These are phyloP conservation scores for Drosophila quadrilineata DNA, from an alignment of 1,140 invertebrate species.

Conservation along the genomic window DNA sequence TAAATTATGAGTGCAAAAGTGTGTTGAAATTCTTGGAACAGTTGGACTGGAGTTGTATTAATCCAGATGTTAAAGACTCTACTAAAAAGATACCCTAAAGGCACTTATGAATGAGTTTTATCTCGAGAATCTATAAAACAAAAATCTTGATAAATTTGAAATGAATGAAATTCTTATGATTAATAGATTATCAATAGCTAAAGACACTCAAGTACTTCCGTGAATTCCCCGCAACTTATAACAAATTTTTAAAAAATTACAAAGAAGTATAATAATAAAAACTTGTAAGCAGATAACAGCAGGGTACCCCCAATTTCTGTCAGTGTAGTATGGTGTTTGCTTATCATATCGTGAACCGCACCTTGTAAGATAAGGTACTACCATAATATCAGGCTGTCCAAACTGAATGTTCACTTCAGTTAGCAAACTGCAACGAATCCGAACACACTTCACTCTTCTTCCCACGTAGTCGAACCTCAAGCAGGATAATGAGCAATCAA, in stretches of 20 bases:
- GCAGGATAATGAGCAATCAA: constrained; percentile 11
- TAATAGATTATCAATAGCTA: no score
- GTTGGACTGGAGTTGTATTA: no score
- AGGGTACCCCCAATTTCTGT: constrained; percentile 4
- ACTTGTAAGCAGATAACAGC: no score
- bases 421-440: background rate
- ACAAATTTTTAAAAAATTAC: no score
- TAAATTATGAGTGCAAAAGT: background rate
- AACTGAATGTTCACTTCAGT: constrained; percentile 2
- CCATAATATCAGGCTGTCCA: background rate
- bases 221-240: no score
- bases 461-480: background rate
- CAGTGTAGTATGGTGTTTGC: background rate
- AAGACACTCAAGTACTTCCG: no score
- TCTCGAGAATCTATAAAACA: background rate
- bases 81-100: background rate
- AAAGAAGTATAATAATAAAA: no score
- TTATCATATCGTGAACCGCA: constrained; percentile 23
- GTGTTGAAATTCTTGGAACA: background rate
- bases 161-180: no score
- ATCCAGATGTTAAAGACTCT: background rate
- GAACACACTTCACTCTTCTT: no score
- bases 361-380: constrained; percentile 15
- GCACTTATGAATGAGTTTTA: background rate
- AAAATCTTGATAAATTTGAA: no score